These are phyloP conservation scores for Caenorhabditis sp. DNA, from an alignment of 2,888 invertebrate genomes.

Conservation along the genomic window DNA sequence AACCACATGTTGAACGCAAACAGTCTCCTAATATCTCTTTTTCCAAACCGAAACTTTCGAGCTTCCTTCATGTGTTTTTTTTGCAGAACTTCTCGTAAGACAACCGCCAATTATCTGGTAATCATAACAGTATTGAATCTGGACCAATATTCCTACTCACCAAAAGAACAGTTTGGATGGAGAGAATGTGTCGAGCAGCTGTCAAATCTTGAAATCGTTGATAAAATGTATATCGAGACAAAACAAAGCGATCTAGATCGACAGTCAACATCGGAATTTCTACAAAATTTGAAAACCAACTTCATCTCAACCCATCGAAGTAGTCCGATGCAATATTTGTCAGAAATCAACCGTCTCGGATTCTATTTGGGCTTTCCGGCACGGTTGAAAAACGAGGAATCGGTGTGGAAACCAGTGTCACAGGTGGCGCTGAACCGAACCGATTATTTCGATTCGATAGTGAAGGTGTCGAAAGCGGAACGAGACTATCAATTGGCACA, in stretches of 20 bases:
- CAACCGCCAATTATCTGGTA: constrained; percentile 45
- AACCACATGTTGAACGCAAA: too few relatives aligned
- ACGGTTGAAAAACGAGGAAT: constrained; percentile 42
- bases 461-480: constrained; percentile 42
- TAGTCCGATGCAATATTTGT: constrained; percentile 39
- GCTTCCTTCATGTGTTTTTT: too few relatives aligned
- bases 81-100: constrained; percentile 23
- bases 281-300: constrained; percentile 43
- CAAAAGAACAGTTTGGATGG: constrained; percentile 48
- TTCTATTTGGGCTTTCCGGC: constrained; percentile 47
- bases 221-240: constrained; percentile 39
- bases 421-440: constrained; percentile 39
- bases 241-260: background rate
- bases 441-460: constrained; percentile 47
- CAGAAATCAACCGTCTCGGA: constrained; percentile 37
- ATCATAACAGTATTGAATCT: constrained; percentile 40
- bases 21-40: too few relatives aligned
- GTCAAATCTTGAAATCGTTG: constrained; percentile 28
- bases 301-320: constrained; percentile 45
- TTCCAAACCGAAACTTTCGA: too few relatives aligned
- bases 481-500: constrained; percentile 38
- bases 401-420: constrained; percentile 46
- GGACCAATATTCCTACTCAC: constrained; percentile 41
- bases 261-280: constrained; percentile 17
- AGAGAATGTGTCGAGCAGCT: constrained; percentile 49